Base-by-base conservation (phyloP, 2,888 invertebrate species). In the Melanophora roralis region DNA sequence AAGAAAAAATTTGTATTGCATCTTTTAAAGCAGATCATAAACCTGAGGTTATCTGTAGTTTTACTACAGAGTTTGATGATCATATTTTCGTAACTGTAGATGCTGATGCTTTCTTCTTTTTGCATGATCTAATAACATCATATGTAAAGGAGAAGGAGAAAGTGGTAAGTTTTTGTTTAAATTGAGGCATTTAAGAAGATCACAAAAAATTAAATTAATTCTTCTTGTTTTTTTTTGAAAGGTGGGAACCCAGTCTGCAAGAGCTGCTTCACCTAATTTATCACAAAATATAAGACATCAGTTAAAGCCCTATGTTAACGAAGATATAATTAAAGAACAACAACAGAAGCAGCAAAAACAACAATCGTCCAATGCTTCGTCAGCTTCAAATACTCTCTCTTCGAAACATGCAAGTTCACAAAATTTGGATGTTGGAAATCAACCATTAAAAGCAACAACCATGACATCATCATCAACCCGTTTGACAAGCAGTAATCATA, bases 41-140 rank as follows among this genome's bases (percentile, higher is more conserved):
- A 89, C 97, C 98, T 1, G 92, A 94, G 60, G 98, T 99, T 34
- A 95, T 97, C 85, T 98, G 98, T 91, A 97, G 97, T 89, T 98
- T 99, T 90, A 97, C 98, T 78, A 98, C 98, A 1, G 98, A 99
- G 90, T 99, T 99, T 91, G 98, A 98, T 89, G 98, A 98, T 90
- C 98, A 98, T 89, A 98, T 99, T 86, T 98, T 97, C 90, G 98
- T 98, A 80, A 97, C 98, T 0, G 98, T 98, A 82, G 97, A 99
- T 91, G 98, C 98, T 0, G 98, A 99, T 91, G 97, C 98, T 1
- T 98, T 99, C 91, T 95, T 99, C 91, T 99, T 99, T 90, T 91
- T 99, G 36, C 99, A 99, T 89, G 98, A 99, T 90, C 93, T 99
- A 75, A 96, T 99, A 83, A 97, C 97, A 1, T 97, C 97, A 0